Conservation (phyloP, 2,113 vertebrate genomes). For the Apus apus region DNA sequence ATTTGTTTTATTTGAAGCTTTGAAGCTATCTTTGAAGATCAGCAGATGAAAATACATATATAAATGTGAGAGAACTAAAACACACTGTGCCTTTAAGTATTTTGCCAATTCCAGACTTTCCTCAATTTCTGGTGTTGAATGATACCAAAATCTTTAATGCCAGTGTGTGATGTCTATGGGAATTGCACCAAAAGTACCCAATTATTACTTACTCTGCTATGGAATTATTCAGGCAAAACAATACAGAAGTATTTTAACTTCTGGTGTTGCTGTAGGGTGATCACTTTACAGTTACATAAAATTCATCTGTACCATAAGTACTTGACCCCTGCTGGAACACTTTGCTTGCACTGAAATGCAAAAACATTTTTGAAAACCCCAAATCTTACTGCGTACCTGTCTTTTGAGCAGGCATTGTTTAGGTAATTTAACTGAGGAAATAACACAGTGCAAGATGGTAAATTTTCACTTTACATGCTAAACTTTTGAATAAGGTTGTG, state of each 20-base stretch:
- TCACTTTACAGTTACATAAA: background rate
- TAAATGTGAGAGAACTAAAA: background rate
- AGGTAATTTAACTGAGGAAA: background rate
- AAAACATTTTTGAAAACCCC: background rate
- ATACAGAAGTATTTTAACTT: background rate
- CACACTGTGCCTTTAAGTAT: background rate
- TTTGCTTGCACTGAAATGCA: background rate
- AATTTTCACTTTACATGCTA: background rate
- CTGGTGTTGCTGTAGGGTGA: background rate
- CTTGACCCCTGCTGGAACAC: background rate
- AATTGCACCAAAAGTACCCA: background rate
- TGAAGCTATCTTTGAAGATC: no score
- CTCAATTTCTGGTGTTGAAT: background rate
- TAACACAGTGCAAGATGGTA: rapidly evolving
- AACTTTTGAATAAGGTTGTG: background rate
- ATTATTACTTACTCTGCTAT: background rate
- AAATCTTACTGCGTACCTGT: background rate
- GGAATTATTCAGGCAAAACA: background rate
- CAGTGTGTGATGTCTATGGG: background rate
- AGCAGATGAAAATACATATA: background rate
- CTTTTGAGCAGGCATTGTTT: background rate
- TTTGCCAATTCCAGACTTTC: background rate
- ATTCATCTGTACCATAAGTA: background rate
- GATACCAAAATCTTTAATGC: background rate
- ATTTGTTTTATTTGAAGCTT: no score